Base-by-base conservation (phyloP, 2,113 vertebrate genomes). In the Microcebus griseorufus region DNA sequence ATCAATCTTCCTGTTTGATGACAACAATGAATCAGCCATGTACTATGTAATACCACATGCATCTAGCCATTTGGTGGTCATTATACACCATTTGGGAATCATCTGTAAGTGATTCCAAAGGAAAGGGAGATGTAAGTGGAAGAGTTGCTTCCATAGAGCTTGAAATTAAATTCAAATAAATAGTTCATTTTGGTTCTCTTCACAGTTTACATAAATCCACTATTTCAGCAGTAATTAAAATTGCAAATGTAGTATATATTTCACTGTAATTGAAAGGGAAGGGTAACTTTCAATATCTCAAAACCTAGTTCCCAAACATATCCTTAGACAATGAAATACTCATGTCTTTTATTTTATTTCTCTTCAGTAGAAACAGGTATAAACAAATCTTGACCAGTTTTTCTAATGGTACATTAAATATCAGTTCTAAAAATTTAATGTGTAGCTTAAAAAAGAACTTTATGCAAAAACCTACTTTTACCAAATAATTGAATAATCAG, bases 161-260 rank as follows among this genome's bases (percentile, higher is more conserved):
- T 75, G 53, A 92, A 89, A 80, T 32, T 86, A 78, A 90, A 87
- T 78, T 93, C 32, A 90, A 95, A 37, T 64, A 34, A 27, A 9
- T 18, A 88, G 14, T 51, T 80, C 34, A 78, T 86, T 32, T 90
- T 20, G 0, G 3, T 81, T 95, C 27, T 82, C 13, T 86, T 86
- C 32, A 42, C 10, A 58, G 22, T 22, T 69, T 70, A n/a, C 17
- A 64, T 25, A 42, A 83, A 60, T 60, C 32, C 23, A 75, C 13
- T 51, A 75, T 42, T 87, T 45, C 6, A 7, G 23, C 14, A 88
- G 13, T 88, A 58, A 45, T n/a, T 91, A n/a, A 88, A 29, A 39
- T 83, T 70, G 39, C 12, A 53, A 23, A 6, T 51, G 9, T 17
- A 37, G 8, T 79, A 0, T 51, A 22, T 20, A 76, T 76, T 80